Evolutionary conservation across 2,888 invertebrate genomes (phyloP).

Genomic region (Calephelis perditalis): DNA sequence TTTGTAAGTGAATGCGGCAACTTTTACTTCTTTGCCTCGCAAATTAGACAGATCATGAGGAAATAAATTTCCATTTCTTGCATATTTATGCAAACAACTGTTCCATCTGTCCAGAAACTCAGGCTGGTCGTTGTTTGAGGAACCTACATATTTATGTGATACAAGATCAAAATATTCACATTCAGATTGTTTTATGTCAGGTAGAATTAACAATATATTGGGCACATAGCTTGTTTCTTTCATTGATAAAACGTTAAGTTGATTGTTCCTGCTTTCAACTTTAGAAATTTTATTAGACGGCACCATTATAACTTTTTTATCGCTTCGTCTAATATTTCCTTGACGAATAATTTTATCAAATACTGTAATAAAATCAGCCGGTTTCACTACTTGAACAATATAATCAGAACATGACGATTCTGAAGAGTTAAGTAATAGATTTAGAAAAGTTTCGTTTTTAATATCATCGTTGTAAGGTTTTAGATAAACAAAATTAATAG

Average conservation of each 20-base stretch:
- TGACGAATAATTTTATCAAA: constrained; percentile 55
- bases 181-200: constrained; percentile 28
- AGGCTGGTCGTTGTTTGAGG: constrained; percentile 37
- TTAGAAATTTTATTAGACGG: constrained; percentile 36
- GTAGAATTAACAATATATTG: constrained; percentile 50
- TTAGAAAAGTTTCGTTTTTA: constrained; percentile 35
- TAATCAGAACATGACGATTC: constrained; percentile 72
- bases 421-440: constrained; percentile 46
- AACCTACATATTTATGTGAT: constrained; percentile 65
- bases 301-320: constrained; percentile 62
- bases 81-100: constrained; percentile 49
- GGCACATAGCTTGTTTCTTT: constrained; percentile 50
- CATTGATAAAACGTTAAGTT: constrained; percentile 45
- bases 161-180: constrained; percentile 48
- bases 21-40: constrained; percentile 62
- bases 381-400: constrained; percentile 51
- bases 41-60: constrained; percentile 68
- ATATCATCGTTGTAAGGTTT: constrained; percentile 28
- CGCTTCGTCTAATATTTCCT: constrained; percentile 59
- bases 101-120: constrained; percentile 59
- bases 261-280: constrained; percentile 24
- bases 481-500: constrained; percentile 41
- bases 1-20: constrained; percentile 78
- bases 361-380: constrained; percentile 50
- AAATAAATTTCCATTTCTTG: constrained; percentile 52